These are phyloP conservation scores for Drosophila cardini DNA, from an alignment of 1,140 invertebrate species.

Conservation along the genomic window DNA sequence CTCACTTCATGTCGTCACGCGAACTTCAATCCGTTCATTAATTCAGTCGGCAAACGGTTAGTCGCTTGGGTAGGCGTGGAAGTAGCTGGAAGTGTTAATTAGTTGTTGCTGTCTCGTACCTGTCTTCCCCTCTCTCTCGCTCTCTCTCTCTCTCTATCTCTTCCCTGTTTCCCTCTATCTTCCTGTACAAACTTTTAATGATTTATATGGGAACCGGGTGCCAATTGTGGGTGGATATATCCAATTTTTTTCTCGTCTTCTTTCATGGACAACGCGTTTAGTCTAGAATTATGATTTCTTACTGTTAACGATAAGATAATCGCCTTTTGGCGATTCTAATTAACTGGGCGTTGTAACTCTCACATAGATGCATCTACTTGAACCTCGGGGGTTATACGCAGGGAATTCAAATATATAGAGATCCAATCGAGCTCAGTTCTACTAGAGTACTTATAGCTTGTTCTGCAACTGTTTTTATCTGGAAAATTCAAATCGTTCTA, in stretches of 20 bases:
- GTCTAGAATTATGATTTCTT: conserved; percentile 28
- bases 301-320: conserved; percentile 47
- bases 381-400: conserved; percentile 7
- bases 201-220: conserved; percentile 55
- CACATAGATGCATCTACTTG: conserved; percentile 7
- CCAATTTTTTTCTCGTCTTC: neutral
- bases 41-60: conserved; percentile 76
- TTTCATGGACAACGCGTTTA: conserved; percentile 17
- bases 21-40: conserved; percentile 79
- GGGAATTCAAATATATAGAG: neutral
- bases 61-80: conserved; percentile 73
- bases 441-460: neutral
- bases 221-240: conserved; percentile 62
- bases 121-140: conserved; percentile 6
- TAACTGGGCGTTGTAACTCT: conserved; percentile 10
- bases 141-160: neutral
- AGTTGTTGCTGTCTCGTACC: conserved; percentile 71
- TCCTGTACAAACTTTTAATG: conserved; percentile 36
- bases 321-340: conserved; percentile 8
- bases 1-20: conserved; percentile 78
- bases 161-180: neutral
- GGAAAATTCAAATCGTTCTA: neutral
- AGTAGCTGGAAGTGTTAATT: conserved; percentile 81
- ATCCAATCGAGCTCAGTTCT: neutral
- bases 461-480: neutral